Percentiles rank a stretch among this genome's conserved stretches.
Conservation (phyloP, 2,113 vertebrate genomes). For the Cyphomyrus plagiostoma region DNA sequence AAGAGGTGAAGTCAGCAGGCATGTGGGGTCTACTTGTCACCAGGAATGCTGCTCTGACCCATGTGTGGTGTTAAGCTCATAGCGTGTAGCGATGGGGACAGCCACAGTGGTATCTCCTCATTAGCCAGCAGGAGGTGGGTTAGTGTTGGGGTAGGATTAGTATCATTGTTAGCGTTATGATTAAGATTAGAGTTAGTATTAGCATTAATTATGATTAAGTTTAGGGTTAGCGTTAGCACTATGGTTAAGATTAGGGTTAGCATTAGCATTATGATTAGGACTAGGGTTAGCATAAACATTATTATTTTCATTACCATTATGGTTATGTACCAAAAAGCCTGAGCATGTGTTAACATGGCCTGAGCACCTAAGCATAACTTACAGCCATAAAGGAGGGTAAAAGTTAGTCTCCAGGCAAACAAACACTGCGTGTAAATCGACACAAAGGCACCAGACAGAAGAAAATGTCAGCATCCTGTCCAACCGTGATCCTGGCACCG, state of each 20-base stretch:
- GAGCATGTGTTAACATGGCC: background rate
- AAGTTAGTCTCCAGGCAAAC: background rate
- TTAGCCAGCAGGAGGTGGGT: background rate
- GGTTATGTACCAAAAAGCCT: background rate
- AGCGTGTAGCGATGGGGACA: background rate
- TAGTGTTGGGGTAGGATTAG: background rate
- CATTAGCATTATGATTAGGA: no score
- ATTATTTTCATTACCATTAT: background rate
- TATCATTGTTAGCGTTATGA: background rate
- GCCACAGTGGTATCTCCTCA: background rate
- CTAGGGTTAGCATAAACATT: background rate
- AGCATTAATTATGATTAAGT: background rate
- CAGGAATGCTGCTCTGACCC: background rate
- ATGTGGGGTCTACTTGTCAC: background rate
- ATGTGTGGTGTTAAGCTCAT: background rate
- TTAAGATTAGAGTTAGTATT: background rate
- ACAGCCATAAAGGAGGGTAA: background rate
- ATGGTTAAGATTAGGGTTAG: no score
- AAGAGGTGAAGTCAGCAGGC: background rate
- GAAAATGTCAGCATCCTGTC: background rate
- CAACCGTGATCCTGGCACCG: background rate
- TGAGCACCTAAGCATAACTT: background rate
- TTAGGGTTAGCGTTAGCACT: background rate
- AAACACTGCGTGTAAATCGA: background rate
- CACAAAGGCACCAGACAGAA: background rate